Conservation (phyloP, 2,797 vertebrate species). For the Pangasius djambal region DNA sequence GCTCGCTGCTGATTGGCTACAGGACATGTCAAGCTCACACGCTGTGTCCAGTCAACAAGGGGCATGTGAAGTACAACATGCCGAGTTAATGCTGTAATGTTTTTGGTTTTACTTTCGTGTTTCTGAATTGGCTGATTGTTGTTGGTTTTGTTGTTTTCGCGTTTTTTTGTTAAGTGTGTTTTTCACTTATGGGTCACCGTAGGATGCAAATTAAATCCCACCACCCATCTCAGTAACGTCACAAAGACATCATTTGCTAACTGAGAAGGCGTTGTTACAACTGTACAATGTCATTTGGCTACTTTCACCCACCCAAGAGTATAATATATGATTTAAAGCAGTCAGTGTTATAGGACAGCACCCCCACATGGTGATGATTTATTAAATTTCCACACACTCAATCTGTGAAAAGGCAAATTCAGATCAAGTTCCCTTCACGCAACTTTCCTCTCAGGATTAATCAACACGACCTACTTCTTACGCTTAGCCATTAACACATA, state of each 20-base stretch:
- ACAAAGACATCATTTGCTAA: background rate
- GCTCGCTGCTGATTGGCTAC: background rate
- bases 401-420: background rate
- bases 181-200: background rate
- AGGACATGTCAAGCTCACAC: background rate
- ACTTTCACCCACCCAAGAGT: background rate
- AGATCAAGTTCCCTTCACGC: background rate
- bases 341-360: background rate
- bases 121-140: background rate
- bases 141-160: background rate
- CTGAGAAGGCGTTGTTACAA: background rate
- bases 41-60: background rate
- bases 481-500: background rate
- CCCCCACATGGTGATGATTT: background rate
- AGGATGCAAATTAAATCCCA: background rate
- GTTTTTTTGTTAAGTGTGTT: background rate
- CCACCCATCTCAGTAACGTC: background rate
- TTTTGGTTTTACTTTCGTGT: background rate
- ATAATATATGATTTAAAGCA: background rate
- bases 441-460: background rate
- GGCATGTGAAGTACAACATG: background rate
- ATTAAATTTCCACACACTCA: background rate
- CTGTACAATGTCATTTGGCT: background rate
- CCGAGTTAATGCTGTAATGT: background rate
- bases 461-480: background rate